phyloP scores from a whole-genome alignment of 2,888 invertebrate genomes.

The Scaptomyza tumidula region DNA sequence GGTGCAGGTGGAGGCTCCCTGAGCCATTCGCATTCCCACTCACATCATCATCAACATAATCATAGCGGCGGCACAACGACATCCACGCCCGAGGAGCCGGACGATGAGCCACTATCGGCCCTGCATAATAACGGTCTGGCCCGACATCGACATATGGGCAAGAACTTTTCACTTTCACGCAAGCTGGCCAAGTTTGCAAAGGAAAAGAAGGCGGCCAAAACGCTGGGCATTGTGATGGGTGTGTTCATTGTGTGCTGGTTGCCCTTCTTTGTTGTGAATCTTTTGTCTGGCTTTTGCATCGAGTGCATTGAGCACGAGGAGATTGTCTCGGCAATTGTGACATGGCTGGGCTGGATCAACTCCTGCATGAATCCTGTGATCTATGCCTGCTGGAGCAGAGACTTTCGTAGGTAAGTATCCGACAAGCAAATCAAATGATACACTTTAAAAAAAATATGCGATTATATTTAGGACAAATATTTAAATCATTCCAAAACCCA shows the following conservation, averaged over 20 bases:
- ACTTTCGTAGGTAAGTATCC: constrained; percentile 92
- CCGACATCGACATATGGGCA: constrained; percentile 90
- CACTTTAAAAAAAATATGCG: not conserved
- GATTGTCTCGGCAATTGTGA: constrained; percentile 94
- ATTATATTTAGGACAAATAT: too few relatives aligned
- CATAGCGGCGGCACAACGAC: constrained; percentile 84
- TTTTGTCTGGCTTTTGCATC: constrained; percentile 94
- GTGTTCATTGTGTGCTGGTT: constrained; percentile 99
- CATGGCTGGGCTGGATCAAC: constrained; percentile 98
- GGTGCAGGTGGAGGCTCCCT: constrained; percentile 83
- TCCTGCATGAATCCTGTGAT: constrained; percentile 99
- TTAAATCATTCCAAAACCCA: too few relatives aligned
- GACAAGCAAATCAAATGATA: not conserved
- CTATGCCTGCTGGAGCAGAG: constrained; percentile 99
- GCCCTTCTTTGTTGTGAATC: constrained; percentile 97
- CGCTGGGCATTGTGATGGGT: constrained; percentile 98
- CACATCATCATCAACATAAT: constrained; percentile 82
- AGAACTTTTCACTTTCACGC: constrained; percentile 96
- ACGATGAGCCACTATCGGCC: constrained; percentile 90
- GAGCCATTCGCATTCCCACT: constrained; percentile 81
- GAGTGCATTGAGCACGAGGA: constrained; percentile 95
- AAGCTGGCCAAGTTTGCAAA: constrained; percentile 98
- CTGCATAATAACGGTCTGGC: constrained; percentile 91
- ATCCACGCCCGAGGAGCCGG: constrained; percentile 88
- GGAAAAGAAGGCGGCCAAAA: constrained; percentile 99